phyloP scores from a whole-genome alignment of 2,888 invertebrate species.

The Eristalinus sepulchralis region DNA sequence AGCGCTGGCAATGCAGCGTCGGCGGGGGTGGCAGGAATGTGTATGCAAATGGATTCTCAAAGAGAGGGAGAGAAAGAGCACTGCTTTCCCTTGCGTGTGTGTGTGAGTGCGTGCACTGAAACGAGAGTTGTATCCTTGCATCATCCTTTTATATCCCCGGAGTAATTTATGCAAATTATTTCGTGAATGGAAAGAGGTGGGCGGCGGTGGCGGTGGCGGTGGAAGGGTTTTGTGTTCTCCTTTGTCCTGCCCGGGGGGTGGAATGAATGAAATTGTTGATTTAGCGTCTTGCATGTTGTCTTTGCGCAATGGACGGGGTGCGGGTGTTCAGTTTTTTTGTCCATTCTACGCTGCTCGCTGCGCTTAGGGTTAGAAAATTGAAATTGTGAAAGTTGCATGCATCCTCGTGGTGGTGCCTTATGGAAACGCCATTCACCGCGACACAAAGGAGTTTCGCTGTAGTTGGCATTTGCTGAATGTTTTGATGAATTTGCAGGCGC shows the following conservation, averaged over 20 bases:
- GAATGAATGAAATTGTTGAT: conserved; percentile 39
- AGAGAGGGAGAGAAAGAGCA: neutral
- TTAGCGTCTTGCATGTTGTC: conserved; percentile 39
- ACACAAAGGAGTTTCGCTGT: neutral
- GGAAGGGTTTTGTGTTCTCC: neutral
- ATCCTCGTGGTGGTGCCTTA: neutral
- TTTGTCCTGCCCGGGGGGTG: conserved; percentile 16
- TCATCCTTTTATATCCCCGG: conserved; percentile 34
- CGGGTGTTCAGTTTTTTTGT: neutral
- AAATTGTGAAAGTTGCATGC: conserved; percentile 14
- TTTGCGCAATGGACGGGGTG: neutral
- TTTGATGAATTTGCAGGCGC: neutral
- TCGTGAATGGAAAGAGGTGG: neutral
- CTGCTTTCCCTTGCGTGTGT: neutral
- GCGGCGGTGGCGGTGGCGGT: neutral
- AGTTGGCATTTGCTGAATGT: neutral
- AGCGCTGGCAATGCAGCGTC: conserved; percentile 14
- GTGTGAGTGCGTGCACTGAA: conserved; percentile 13
- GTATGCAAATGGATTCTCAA: conserved; percentile 1
- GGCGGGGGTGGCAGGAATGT: neutral
- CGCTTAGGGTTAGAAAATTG: conserved; percentile 4
- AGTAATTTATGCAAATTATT: conserved; percentile 58
- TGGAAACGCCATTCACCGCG: neutral
- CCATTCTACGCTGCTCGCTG: neutral
- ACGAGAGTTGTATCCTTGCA: conserved; percentile 41